phyloP scores from a whole-genome alignment of 1,140 invertebrate species.

The Aphidius gifuensis region DNA sequence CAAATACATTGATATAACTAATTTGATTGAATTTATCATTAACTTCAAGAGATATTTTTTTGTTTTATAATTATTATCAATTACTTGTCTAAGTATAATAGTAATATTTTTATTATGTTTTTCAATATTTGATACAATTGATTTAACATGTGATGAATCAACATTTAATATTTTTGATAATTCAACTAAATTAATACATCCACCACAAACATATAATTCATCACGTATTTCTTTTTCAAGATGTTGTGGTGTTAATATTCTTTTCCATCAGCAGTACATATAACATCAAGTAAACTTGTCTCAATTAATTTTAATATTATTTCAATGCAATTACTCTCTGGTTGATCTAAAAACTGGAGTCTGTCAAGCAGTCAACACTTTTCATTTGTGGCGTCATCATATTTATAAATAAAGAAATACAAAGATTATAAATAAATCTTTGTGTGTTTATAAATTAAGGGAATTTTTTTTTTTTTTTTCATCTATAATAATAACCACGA shows the following conservation, averaged over 20 bases:
- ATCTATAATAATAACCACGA: too few relatives aligned
- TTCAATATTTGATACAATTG: slow-evolving; percentile 60
- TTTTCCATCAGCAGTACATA: slow-evolving; percentile 96
- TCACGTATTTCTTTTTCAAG: slow-evolving; percentile 86
- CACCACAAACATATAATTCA: slow-evolving; percentile 84
- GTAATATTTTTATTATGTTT: slow-evolving; percentile 57
- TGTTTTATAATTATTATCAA: slow-evolving; percentile 79
- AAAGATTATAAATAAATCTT: too few relatives aligned
- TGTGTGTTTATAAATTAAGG: too few relatives aligned
- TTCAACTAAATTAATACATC: slow-evolving; percentile 83
- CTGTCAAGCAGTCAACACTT: too few relatives aligned
- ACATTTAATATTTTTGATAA: slow-evolving; percentile 86
- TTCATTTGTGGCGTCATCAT: too few relatives aligned
- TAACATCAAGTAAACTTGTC: slow-evolving; percentile 84
- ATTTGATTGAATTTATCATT: slow-evolving; percentile 84
- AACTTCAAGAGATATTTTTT: slow-evolving; percentile 84
- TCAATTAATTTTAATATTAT: slow-evolving; percentile 88
- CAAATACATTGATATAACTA: slow-evolving; percentile 81
- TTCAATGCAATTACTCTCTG: slow-evolving; percentile 93
- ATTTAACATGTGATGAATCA: slow-evolving; percentile 78
- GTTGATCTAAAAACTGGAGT: too few relatives aligned
- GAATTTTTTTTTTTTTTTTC: too few relatives aligned
- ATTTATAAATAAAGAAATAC: too few relatives aligned
- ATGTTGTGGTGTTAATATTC: slow-evolving; percentile 94
- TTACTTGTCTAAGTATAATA: slow-evolving; percentile 83